phyloP scores from a whole-genome alignment of 2,797 vertebrate genomes.

The Rhincodon typus region DNA sequence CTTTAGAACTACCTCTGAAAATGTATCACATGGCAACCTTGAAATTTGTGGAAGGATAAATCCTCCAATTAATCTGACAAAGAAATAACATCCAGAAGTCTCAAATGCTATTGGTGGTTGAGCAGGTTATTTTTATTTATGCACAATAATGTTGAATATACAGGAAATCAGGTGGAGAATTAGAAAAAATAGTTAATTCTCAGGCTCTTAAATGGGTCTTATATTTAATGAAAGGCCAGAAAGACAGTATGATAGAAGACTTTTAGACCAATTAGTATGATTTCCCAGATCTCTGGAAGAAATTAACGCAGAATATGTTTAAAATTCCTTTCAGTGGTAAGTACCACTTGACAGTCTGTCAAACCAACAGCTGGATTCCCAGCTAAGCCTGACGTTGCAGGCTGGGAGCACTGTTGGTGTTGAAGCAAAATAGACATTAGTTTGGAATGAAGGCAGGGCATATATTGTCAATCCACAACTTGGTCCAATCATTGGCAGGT shows the following conservation, averaged over 20 bases:
- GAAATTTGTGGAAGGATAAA: neutral
- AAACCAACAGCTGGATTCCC: neutral
- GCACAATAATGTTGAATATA: neutral
- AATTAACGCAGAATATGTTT: neutral
- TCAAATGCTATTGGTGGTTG: neutral
- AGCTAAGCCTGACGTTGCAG: neutral
- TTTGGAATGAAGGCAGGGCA: neutral
- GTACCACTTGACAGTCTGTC: neutral
- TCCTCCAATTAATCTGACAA: neutral
- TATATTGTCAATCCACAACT: neutral
- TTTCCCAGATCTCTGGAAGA: neutral
- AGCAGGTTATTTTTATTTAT: neutral
- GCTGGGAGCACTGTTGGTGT: neutral
- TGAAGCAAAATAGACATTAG: neutral
- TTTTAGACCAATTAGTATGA: neutral
- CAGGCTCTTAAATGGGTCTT: neutral
- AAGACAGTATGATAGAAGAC: neutral
- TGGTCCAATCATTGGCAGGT: neutral
- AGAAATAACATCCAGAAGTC: neutral
- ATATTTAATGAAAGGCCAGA: neutral
- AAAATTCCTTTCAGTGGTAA: neutral
- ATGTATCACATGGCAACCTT: neutral
- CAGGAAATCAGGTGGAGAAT: neutral
- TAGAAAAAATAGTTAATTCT: neutral
- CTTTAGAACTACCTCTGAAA: neutral